Evolutionary conservation across 2,113 vertebrate species (phyloP), one percentile per base, ranked within the genome.

Genomic region (Bucco capensis): DNA sequence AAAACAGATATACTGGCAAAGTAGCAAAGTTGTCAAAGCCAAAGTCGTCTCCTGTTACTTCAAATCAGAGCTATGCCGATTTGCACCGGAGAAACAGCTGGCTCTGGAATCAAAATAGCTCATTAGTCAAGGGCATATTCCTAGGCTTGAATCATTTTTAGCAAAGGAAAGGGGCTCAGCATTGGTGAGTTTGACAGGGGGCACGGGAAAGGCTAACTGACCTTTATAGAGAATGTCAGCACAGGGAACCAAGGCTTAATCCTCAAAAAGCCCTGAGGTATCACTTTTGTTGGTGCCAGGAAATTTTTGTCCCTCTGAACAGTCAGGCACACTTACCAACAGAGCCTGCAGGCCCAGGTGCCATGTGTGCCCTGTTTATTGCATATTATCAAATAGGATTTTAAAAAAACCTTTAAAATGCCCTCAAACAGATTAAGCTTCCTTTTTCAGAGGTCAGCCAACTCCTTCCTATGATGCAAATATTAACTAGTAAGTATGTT

Each of bases 191-290:
- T 94, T 92, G 84, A 92, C 66, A 93, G 60, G 37, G 62, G 28
- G 85, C 89, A 85, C 15, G 6, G 70, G 81, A 76, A 95, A 93
- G 81, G 67, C 78, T 76, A 94, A 91, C 81, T 96, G 94, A 96
- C 93, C 95, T 95, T 96, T 95, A 88, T 5, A 5, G 82, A 93
- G 89, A 93, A 96, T 94, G 90, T 75, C 67, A 85, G 90, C 86
- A 72, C 30, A 58, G 89, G 30, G 86, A 90, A 86, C 74, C 54
- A 66, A 89, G 71, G 70, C 93, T 92, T 96, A 94, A 94, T 92
- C 91, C 81, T 89, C 91, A 85, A 73, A 93, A 94, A 93, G 58
- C 75, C 85, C 66, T 65, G 83, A 92, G 71, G 88, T 71, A 82
- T 94, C 73, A 7, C 50, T 72, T 11, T 31, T 44, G 24, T 21